Conservation (phyloP, 1,140 invertebrate species). For the Patella vulgata region DNA sequence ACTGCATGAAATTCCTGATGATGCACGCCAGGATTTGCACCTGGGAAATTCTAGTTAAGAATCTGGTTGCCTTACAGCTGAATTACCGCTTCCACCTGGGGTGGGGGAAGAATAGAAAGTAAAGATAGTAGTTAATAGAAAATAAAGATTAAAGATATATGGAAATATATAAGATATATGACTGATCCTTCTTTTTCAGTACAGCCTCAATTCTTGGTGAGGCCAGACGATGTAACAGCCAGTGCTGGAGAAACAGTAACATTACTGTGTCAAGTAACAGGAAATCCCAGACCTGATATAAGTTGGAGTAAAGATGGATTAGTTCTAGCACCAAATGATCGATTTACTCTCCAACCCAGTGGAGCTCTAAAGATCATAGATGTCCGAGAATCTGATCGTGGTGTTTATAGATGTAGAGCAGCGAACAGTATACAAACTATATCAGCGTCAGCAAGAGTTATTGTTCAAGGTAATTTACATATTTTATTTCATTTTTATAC, state of each 20-base stretch:
- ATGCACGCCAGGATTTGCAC: no score
- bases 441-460: slow-evolving; percentile 73
- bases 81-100: no score
- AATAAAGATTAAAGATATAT: no score
- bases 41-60: no score
- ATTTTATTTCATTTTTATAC: background rate
- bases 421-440: slow-evolving; percentile 76
- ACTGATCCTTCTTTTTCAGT: no score
- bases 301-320: slow-evolving; percentile 73
- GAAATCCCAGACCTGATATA: slow-evolving; percentile 76
- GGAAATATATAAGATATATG: no score
- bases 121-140: no score
- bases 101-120: no score
- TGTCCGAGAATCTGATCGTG: slow-evolving; percentile 73
- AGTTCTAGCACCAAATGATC: slow-evolving; percentile 16
- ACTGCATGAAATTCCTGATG: no score
- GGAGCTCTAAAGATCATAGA: slow-evolving; percentile 75
- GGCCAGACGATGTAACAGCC: slow-evolving; percentile 59
- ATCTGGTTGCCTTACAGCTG: no score
- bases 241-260: slow-evolving; percentile 68
- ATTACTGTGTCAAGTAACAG: slow-evolving; percentile 75
- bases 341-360: slow-evolving; percentile 54
- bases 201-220: slow-evolving; percentile 39
- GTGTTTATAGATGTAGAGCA: slow-evolving; percentile 79
- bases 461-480: slow-evolving; percentile 74